Conservation (phyloP, 2,797 vertebrate species). For the Siniperca scherzeri region DNA sequence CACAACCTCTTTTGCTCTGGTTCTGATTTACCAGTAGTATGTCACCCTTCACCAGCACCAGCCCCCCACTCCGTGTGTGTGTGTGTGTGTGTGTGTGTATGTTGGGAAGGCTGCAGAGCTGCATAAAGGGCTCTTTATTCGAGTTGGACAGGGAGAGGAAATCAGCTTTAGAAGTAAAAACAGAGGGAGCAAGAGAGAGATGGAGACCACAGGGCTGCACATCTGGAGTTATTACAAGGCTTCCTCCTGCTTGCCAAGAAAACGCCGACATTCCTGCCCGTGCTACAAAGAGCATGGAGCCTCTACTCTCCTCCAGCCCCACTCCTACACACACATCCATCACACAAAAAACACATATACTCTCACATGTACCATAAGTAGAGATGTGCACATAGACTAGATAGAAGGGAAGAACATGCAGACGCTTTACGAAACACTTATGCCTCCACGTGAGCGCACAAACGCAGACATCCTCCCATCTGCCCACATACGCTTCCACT, state of each 20-base stretch:
- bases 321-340: conserved; percentile 78
- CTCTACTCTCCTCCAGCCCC: conserved; percentile 74
- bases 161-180: conserved; percentile 89
- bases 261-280: conserved; percentile 90
- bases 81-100: conserved; percentile 63
- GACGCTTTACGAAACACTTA: conserved; percentile 25
- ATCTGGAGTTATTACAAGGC: conserved; percentile 95
- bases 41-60: conserved; percentile 69
- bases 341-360: conserved; percentile 61
- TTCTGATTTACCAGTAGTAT: conserved; percentile 83
- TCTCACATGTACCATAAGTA: conserved; percentile 48
- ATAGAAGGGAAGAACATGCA: conserved; percentile 22
- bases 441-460: conserved; percentile 35
- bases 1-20: conserved; percentile 63
- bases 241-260: conserved; percentile 87
- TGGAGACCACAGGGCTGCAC: conserved; percentile 90
- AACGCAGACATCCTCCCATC: conserved; percentile 40
- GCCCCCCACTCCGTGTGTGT: conserved; percentile 14
- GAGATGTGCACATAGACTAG: conserved; percentile 28
- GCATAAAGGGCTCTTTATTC: conserved; percentile 90
- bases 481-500: conserved; percentile 68
- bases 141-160: conserved; percentile 87
- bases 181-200: conserved; percentile 83
- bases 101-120: conserved; percentile 68
- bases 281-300: conserved; percentile 83